Conservation (phyloP, 2,113 vertebrate species). For the Megaptera novaeangliae region DNA sequence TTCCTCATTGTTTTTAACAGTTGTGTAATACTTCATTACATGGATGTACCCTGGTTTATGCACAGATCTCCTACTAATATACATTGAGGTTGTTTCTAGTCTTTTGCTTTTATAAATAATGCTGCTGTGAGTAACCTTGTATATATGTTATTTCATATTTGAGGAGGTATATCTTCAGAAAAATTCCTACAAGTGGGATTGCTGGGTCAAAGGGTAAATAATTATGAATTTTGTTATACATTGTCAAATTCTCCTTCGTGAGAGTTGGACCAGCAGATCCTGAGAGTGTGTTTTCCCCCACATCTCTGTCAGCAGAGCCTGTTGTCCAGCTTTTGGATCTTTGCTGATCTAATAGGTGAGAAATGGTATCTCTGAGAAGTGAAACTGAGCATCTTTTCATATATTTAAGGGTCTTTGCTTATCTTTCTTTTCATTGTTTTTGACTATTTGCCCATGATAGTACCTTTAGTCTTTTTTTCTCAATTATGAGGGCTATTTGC, state of each 20-base stretch:
- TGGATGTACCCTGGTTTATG: neutral
- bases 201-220: neutral
- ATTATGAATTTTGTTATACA: neutral
- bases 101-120: neutral
- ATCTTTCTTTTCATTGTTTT: neutral
- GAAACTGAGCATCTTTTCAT: neutral
- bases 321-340: neutral
- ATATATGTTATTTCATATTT: neutral
- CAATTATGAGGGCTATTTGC: neutral
- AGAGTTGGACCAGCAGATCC: no score
- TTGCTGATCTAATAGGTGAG: neutral
- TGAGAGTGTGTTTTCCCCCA: neutral
- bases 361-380: neutral
- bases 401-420: neutral
- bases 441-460: neutral
- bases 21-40: neutral
- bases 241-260: neutral
- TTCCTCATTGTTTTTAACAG: neutral
- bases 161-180: neutral
- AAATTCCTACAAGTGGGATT: neutral
- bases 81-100: neutral
- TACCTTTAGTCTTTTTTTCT: neutral
- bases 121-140: neutral
- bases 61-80: neutral
- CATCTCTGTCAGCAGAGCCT: neutral